Percentiles rank a stretch among this genome's conserved stretches.
Evolutionary conservation across 2,888 invertebrate species (phyloP).

Genomic region (Blastobasis adustella): DNA sequence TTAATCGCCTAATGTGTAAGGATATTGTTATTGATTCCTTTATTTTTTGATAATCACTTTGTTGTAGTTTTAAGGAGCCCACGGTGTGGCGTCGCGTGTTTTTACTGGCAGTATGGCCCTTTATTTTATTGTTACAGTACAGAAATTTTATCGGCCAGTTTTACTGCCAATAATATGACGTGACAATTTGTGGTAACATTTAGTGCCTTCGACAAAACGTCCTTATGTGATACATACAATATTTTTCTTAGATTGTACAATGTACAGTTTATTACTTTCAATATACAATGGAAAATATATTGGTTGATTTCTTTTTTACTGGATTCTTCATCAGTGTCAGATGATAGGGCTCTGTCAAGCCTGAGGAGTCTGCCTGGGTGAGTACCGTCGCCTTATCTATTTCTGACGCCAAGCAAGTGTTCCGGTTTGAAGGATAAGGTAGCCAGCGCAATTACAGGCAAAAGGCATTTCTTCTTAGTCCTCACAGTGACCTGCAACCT

Average conservation of each 20-base stretch:
- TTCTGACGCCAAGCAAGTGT: no score
- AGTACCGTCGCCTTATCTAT: no score
- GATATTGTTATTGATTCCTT: slow-evolving; percentile 54
- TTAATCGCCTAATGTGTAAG: slow-evolving; percentile 45
- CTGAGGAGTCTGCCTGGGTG: neutral
- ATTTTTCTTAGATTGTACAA: slow-evolving; percentile 50
- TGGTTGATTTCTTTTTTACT: slow-evolving; percentile 19
- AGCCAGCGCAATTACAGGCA: no score
- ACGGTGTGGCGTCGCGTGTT: neutral
- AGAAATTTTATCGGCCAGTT: no score
- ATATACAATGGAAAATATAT: slow-evolving; percentile 48
- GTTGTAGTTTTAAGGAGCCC: slow-evolving; percentile 32
- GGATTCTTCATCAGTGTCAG: neutral
- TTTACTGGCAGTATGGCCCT: slow-evolving; percentile 11
- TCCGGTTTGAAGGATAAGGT: no score
- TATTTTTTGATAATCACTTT: slow-evolving; percentile 67
- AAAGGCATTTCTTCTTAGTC: no score
- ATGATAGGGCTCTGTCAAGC: neutral
- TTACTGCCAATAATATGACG: no score
- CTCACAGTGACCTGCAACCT: no score
- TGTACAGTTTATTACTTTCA: slow-evolving; percentile 70
- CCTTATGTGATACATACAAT: slow-evolving; percentile 71
- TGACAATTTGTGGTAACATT: slow-evolving; percentile 12
- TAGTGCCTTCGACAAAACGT: slow-evolving; percentile 68
- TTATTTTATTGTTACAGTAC: slow-evolving; percentile 6